phyloP scores from a whole-genome alignment of 2,113 vertebrate species.

The Lathamus discolor region DNA sequence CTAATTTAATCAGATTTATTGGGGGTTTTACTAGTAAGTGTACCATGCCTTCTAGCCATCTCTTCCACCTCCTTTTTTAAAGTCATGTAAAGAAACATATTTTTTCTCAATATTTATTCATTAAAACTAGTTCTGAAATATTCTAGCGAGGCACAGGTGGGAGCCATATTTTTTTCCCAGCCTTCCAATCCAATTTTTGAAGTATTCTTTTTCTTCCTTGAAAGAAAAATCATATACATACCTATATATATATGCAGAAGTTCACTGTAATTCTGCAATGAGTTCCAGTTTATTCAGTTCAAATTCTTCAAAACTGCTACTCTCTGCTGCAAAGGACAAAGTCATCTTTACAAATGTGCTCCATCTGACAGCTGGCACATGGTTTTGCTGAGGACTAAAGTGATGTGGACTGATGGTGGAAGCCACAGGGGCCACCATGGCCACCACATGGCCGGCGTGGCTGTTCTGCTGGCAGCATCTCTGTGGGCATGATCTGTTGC shows the following conservation, averaged over 20 bases:
- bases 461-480: not conserved
- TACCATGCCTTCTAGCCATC: not conserved
- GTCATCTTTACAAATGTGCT: not conserved
- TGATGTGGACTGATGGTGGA: accelerated
- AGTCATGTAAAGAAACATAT: not conserved
- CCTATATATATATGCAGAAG: not conserved
- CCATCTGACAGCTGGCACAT: accelerated
- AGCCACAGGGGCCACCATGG: not conserved
- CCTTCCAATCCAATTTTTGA: not conserved
- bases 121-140: not conserved
- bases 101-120: not conserved
- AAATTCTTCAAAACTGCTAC: not conserved
- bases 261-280: not conserved
- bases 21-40: not conserved
- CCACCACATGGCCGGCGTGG: accelerated
- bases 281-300: not conserved
- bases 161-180: not conserved
- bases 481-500: not conserved
- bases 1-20: not conserved
- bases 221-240: not conserved
- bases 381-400: not conserved
- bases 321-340: not conserved
- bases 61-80: not conserved
- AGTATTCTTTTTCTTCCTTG: not conserved
- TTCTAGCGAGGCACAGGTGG: not conserved